phyloP scores from a whole-genome alignment of 1,140 invertebrate genomes.

The Calosoma granatense region DNA sequence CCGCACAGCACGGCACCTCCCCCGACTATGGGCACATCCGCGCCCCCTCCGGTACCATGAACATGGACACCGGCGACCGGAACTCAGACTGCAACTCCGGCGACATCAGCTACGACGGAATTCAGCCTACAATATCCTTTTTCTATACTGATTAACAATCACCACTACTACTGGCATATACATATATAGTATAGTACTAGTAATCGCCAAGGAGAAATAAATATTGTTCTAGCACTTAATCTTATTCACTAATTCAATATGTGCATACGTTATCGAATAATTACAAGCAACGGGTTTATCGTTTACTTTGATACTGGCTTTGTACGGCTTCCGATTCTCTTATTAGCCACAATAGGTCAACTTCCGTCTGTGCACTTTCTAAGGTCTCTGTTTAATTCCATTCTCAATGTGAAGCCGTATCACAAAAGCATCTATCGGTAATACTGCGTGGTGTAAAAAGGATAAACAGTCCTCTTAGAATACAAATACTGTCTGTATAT shows the following conservation, averaged over 20 bases:
- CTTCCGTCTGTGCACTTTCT: constrained; percentile 5
- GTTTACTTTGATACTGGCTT: too few relatives aligned
- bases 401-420: constrained; percentile 17
- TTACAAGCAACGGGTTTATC: too few relatives aligned
- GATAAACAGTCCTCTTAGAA: too few relatives aligned
- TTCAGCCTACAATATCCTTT: constrained; percentile 93
- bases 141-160: constrained; percentile 32
- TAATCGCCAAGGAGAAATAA: too few relatives aligned
- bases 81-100: constrained; percentile 81
- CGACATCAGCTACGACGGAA: constrained; percentile 77
- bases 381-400: constrained; percentile 3
- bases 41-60: constrained; percentile 35
- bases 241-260: too few relatives aligned
- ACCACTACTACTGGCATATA: too few relatives aligned
- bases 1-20: constrained; percentile 61
- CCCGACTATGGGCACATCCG: constrained; percentile 63
- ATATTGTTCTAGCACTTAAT: too few relatives aligned
- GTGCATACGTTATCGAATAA: too few relatives aligned
- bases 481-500: too few relatives aligned
- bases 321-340: neutral
- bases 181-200: too few relatives aligned
- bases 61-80: constrained; percentile 71
- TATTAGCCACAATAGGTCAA: neutral
- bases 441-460: too few relatives aligned
- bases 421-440: neutral